phyloP scores from a whole-genome alignment of 1,140 invertebrate genomes.

The Drosophila sturtevanti region DNA sequence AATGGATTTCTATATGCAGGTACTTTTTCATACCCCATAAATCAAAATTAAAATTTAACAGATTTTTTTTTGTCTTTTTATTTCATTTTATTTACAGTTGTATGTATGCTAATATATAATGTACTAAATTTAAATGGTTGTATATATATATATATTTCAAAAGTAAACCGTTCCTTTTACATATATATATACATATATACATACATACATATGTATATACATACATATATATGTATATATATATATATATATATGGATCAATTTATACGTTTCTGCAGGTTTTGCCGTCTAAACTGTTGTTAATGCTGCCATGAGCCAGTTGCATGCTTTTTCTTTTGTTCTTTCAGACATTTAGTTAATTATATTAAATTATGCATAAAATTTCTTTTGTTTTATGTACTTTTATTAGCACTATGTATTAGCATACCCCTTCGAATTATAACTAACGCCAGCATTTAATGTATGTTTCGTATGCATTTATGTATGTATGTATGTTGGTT shows the following conservation, averaged over 20 bases:
- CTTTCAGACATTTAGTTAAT: constrained; percentile 60
- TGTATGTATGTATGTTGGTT: constrained; percentile 11
- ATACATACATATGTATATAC: constrained; percentile 50
- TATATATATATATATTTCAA: constrained; percentile 73
- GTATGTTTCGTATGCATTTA: constrained; percentile 10
- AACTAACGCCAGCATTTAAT: constrained; percentile 41
- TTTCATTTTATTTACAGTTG: constrained; percentile 81
- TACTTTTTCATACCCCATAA: too few species aligned
- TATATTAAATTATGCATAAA: constrained; percentile 54
- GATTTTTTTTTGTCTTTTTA: constrained; percentile 47
- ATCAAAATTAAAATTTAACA: too few species aligned
- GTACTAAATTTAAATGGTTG: constrained; percentile 77
- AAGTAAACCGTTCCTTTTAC: constrained; percentile 73
- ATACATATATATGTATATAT: constrained; percentile 65
- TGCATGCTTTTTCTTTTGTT: constrained; percentile 46
- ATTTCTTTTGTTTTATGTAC: constrained; percentile 43
- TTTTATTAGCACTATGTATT: constrained; percentile 66
- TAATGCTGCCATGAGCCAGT: constrained; percentile 44
- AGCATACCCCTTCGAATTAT: constrained; percentile 58
- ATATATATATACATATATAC: constrained; percentile 41
- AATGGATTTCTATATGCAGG: too few species aligned
- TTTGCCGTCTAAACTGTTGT: constrained; percentile 54
- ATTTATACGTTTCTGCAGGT: constrained; percentile 50
- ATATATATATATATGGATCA: constrained; percentile 50
- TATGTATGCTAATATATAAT: constrained; percentile 80